These are phyloP conservation scores for Sitobion miscanthi DNA, from an alignment of 1,140 invertebrate genomes.

Conservation along the genomic window DNA sequence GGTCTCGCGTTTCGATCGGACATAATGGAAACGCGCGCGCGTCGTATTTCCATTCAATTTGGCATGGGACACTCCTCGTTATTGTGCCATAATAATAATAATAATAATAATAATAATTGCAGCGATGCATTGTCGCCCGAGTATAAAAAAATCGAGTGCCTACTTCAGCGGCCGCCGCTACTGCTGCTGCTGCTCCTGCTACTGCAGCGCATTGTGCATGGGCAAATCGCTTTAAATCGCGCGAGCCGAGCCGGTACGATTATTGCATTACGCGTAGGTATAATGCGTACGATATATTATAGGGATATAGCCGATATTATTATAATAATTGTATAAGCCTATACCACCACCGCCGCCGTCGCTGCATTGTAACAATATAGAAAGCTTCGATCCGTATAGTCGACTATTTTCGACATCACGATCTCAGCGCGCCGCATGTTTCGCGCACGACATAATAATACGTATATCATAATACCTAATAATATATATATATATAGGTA, in stretches of 20 bases:
- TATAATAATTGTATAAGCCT: not conserved
- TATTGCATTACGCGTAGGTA: not conserved
- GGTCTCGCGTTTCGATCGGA: constrained; percentile 17
- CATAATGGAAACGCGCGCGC: constrained; percentile 21
- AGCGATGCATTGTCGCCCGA: not conserved
- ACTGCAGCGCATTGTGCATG: not conserved
- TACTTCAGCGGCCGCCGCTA: not conserved
- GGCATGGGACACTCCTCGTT: not conserved
- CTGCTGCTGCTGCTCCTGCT: too few species aligned
- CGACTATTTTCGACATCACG: not conserved
- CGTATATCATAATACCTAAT: not conserved
- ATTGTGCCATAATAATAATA: constrained; percentile 14
- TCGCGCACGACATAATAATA: not conserved
- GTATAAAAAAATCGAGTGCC: not conserved
- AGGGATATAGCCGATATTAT: not conserved
- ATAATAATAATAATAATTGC: not conserved
- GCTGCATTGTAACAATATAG: not conserved
- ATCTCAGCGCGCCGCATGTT: not conserved
- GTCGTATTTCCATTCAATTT: constrained; percentile 30
- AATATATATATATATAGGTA: not conserved
- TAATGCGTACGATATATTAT: too few species aligned
- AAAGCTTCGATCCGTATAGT: not conserved
- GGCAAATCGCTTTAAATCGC: constrained; percentile 3
- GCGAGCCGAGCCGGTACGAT: not conserved
- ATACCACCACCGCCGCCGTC: fast-evolving